phyloP scores from a whole-genome alignment of 1,140 invertebrate species.

The Cydia splendana region DNA sequence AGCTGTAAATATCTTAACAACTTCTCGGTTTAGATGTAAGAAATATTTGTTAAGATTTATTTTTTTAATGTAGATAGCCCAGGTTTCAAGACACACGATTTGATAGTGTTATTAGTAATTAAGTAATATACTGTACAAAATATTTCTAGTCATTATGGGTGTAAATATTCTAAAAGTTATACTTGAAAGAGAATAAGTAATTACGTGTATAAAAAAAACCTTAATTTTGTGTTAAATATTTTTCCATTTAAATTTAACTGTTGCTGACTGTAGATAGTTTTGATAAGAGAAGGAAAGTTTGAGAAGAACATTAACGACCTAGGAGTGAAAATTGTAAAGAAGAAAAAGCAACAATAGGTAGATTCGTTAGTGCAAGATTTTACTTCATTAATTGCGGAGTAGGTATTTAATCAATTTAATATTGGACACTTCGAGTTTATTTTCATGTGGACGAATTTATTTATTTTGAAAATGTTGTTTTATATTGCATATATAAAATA shows the following conservation, averaged over 20 bases:
- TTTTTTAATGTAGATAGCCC: constrained; percentile 67
- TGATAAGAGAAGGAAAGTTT: constrained; percentile 5
- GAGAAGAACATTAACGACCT: not conserved
- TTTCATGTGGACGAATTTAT: too few relatives aligned
- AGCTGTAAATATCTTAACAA: constrained; percentile 33
- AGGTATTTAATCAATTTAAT: too few relatives aligned
- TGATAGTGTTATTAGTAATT: constrained; percentile 36
- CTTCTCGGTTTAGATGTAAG: constrained; percentile 31
- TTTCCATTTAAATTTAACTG: constrained; percentile 15
- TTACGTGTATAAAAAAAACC: not conserved
- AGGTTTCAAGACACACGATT: constrained; percentile 68
- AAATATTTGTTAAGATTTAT: constrained; percentile 62
- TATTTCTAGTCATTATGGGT: constrained; percentile 37
- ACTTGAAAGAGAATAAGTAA: not conserved
- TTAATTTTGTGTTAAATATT: constrained; percentile 18
- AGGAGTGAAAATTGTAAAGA: not conserved
- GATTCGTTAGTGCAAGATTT: not conserved
- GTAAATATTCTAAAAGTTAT: constrained; percentile 44
- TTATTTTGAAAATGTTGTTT: too few relatives aligned
- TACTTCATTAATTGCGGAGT: not conserved
- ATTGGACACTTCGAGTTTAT: too few relatives aligned
- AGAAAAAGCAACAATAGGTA: not conserved
- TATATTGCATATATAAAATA: too few relatives aligned
- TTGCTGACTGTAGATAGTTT: constrained; percentile 5
- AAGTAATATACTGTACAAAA: constrained; percentile 47